Evolutionary conservation across 2,113 vertebrate species (phyloP).

Genomic region (Trichomycterus rosablanca): DNA sequence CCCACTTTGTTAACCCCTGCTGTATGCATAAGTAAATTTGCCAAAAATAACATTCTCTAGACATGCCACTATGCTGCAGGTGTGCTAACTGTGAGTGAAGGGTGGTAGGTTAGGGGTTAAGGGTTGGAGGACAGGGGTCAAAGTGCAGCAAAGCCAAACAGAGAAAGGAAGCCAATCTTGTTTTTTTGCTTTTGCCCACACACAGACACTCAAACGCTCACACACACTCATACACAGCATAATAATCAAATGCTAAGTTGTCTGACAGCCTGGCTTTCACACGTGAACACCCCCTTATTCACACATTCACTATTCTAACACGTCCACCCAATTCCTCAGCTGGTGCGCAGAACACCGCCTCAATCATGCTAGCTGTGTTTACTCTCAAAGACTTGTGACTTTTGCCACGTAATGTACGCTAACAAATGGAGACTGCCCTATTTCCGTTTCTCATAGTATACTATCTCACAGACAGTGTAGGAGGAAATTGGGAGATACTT

Average conservation of each 20-base stretch:
- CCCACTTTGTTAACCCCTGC: too few species aligned
- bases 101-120: constrained; percentile 6
- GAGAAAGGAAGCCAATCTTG: constrained; percentile 17
- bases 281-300: not conserved
- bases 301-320: constrained; percentile 16
- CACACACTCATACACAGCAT: not conserved
- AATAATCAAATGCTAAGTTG: not conserved
- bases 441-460: constrained; percentile 36
- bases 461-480: not conserved
- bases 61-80: constrained; percentile 11
- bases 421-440: constrained; percentile 23
- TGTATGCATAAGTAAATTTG: too few species aligned
- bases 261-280: not conserved
- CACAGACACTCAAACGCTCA: not conserved
- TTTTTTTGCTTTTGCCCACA: not conserved
- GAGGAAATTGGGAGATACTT: not conserved
- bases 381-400: constrained; percentile 42
- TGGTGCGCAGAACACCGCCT: constrained; percentile 10
- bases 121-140: constrained; percentile 10
- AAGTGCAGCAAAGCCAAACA: constrained; percentile 4
- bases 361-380: constrained; percentile 25
- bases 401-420: constrained; percentile 40
- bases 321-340: not conserved
- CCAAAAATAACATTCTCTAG: too few species aligned
- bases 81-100: constrained; percentile 19